Conservation (phyloP, 2,113 vertebrate species). For the Columba livia region DNA sequence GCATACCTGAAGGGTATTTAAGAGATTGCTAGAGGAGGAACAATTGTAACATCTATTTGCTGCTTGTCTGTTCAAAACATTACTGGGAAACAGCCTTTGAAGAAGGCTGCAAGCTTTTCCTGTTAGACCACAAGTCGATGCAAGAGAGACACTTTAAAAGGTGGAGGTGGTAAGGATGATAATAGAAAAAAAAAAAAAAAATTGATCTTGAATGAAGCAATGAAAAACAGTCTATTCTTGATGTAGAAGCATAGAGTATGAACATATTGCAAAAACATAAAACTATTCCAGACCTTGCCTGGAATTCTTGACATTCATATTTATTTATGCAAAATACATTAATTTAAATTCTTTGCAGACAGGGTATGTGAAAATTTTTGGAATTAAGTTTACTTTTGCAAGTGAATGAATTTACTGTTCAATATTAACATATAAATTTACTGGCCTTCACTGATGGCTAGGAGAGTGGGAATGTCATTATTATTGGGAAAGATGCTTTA, state of each 20-base stretch:
- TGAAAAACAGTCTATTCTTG: neutral
- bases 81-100: neutral
- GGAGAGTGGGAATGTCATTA: constrained; percentile 1
- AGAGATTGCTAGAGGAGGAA: neutral
- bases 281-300: constrained; percentile 5
- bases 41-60: neutral
- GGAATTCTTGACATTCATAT: constrained; percentile 31
- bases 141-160: neutral
- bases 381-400: constrained; percentile 57
- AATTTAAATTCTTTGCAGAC: constrained; percentile 59
- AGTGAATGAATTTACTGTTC: constrained; percentile 38
- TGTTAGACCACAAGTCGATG: neutral
- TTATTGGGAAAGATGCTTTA: neutral
- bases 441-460: neutral
- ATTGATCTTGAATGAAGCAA: neutral
- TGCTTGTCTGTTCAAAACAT: neutral
- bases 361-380: constrained; percentile 25
- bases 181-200: neutral
- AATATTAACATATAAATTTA: constrained; percentile 61
- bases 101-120: neutral
- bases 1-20: neutral
- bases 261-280: neutral
- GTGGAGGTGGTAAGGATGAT: neutral
- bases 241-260: neutral
- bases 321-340: constrained; percentile 62